A percentile compares a stretch with the other conserved stretches of the same genome.
These are phyloP conservation scores for Invenusta paracnida DNA, from an alignment of 2,888 invertebrate species.

Conservation along the genomic window DNA sequence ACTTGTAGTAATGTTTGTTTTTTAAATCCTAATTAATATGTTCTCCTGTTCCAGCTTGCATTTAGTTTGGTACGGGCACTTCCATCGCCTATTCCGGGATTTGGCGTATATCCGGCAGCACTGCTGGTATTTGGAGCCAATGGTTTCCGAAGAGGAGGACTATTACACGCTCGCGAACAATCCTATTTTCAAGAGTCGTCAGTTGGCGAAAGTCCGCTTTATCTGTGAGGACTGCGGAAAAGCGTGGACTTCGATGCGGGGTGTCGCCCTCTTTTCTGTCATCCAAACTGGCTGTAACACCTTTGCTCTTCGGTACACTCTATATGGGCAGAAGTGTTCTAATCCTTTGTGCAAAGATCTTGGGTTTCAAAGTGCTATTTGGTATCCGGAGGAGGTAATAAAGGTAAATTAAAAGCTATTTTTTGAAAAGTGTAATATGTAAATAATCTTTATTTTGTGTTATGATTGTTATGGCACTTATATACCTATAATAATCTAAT, in stretches of 20 bases:
- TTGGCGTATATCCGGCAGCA: neutral
- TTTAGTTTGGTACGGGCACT: neutral
- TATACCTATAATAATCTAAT: no score
- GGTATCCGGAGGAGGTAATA: slow-evolving; percentile 63
- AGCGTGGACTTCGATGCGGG: slow-evolving; percentile 64
- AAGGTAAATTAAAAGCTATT: slow-evolving; percentile 59
- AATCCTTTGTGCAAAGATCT: slow-evolving; percentile 56
- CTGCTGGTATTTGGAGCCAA: neutral
- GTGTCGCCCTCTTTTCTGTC: slow-evolving; percentile 62
- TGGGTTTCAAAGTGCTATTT: slow-evolving; percentile 62
- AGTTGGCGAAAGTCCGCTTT: neutral
- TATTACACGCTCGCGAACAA: neutral
- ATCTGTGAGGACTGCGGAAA: slow-evolving; percentile 60
- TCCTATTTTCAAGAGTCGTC: neutral
- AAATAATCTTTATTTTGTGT: no score
- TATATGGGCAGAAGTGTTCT: slow-evolving; percentile 62
- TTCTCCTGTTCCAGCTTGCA: neutral
- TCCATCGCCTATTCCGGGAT: neutral
- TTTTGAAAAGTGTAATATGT: no score
- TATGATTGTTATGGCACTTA: no score
- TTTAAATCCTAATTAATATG: no score
- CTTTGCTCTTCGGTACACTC: slow-evolving; percentile 59
- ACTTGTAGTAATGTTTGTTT: no score
- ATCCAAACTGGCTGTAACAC: slow-evolving; percentile 53
- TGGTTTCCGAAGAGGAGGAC: neutral